phyloP scores from a whole-genome alignment of 2,113 vertebrate species.

The Suncus etruscus region DNA sequence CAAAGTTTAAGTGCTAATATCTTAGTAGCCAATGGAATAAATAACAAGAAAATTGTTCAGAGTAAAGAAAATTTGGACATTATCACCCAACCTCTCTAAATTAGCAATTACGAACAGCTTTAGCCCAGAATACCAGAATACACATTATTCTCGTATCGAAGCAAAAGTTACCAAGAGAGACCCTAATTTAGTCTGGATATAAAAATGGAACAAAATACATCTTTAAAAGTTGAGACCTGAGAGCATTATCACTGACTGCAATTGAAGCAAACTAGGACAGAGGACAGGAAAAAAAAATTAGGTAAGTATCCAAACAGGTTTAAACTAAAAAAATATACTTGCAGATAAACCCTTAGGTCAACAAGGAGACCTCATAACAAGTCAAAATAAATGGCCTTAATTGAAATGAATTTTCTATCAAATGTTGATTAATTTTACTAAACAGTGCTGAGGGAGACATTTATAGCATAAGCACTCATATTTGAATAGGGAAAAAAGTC shows the following conservation, averaged over 20 bases:
- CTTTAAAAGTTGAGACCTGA: not conserved
- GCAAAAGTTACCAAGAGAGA: not conserved
- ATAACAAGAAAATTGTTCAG: not conserved
- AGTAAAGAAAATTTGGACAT: not conserved
- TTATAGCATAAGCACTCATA: not conserved
- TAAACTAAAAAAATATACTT: not conserved
- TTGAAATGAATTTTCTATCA: not conserved
- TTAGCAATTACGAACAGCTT: not conserved
- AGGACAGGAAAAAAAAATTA: not conserved
- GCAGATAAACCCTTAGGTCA: not conserved
- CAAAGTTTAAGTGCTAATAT: not conserved
- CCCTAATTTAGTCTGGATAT: not conserved
- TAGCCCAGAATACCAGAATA: not conserved
- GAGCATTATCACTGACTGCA: not conserved
- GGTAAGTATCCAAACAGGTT: not conserved
- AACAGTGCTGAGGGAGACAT: not conserved
- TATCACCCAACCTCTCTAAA: not conserved
- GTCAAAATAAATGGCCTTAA: not conserved
- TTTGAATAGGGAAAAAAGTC: not conserved
- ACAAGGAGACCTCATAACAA: not conserved
- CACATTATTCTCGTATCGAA: not conserved
- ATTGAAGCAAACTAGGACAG: slow-evolving; percentile 2
- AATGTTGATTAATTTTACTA: not conserved
- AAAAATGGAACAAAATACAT: not conserved
- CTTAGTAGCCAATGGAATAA: not conserved